A percentile compares a stretch with the other conserved stretches of the same genome.
Evolutionary conservation across 2,113 vertebrate genomes (phyloP).

Genomic region (Oostethus manadensis): DNA sequence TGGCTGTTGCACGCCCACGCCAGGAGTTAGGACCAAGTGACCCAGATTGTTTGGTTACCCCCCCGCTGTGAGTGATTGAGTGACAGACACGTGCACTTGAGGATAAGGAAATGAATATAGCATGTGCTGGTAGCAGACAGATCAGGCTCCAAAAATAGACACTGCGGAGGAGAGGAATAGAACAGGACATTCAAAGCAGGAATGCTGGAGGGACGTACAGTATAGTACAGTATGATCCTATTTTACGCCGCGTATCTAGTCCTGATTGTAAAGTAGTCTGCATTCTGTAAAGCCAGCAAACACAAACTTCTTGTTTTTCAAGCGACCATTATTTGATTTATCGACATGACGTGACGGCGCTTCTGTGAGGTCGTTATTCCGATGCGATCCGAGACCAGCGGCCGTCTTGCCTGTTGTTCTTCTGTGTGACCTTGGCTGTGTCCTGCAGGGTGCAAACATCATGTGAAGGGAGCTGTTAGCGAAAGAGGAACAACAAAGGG

Average conservation of each 20-base stretch:
- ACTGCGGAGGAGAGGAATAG: constrained; percentile 17
- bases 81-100: constrained; percentile 13
- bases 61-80: constrained; percentile 44
- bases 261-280: constrained; percentile 7
- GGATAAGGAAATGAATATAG: constrained; percentile 16
- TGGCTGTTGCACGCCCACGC: constrained; percentile 40
- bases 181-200: constrained; percentile 24
- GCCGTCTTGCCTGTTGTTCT: constrained; percentile 9
- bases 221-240: not conserved
- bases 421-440: constrained; percentile 33
- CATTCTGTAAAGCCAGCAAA: not conserved
- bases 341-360: not conserved
- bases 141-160: constrained; percentile 13
- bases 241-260: not conserved
- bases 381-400: not conserved
- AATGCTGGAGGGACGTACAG: constrained; percentile 21
- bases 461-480: constrained; percentile 9
- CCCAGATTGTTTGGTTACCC: constrained; percentile 47
- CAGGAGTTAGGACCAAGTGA: constrained; percentile 40
- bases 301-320: constrained; percentile 4
- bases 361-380: not conserved
- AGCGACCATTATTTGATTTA: not conserved
- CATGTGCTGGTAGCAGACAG: not conserved
- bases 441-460: constrained; percentile 38
- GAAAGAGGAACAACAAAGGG: not conserved